A percentile compares a stretch with the other conserved stretches of the same genome.
Evolutionary conservation across 64 coral and sea anemone genomes (phyloP).

Genomic region (Porites lutea): DNA sequence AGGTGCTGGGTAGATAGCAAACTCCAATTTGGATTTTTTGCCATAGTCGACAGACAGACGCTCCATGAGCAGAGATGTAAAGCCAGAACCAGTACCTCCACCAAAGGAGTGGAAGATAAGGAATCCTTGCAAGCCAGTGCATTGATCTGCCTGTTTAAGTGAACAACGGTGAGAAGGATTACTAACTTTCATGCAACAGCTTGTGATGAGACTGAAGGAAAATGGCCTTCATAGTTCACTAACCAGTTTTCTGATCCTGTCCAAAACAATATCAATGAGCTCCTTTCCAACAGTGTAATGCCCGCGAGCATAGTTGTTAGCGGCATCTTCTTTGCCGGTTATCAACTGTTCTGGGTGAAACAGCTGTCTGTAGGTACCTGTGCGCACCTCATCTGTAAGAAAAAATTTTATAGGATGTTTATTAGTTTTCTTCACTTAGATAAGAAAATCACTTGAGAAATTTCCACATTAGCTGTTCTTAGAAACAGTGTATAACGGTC

Average conservation of each 20-base stretch:
- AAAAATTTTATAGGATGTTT: not conserved
- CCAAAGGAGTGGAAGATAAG: conserved; percentile 26
- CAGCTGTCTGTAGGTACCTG: conserved; percentile 21
- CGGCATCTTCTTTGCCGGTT: conserved; percentile 30
- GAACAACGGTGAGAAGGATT: not conserved
- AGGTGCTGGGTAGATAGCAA: conserved; percentile 17
- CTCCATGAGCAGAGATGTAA: conserved; percentile 32
- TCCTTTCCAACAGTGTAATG: conserved; percentile 36
- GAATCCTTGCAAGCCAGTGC: conserved; percentile 25
- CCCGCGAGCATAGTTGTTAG: conserved; percentile 41
- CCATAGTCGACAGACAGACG: conserved; percentile 41
- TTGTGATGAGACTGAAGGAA: too few relatives aligned
- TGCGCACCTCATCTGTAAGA: conserved; percentile 19
- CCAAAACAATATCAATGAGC: not conserved
- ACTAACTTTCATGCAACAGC: not conserved
- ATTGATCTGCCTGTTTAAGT: not conserved
- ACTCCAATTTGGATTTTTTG: conserved; percentile 22
- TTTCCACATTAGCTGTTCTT: too few relatives aligned
- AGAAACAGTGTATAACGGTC: too few relatives aligned
- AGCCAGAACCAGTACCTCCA: conserved; percentile 34
- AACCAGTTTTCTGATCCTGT: conserved; percentile 25
- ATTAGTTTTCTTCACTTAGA: too few relatives aligned
- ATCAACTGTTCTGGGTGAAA: conserved; percentile 32
- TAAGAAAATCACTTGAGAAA: too few relatives aligned
- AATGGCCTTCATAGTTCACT: not conserved